phyloP scores from a whole-genome alignment of 1,140 invertebrate genomes.

The Drosophila leontia region DNA sequence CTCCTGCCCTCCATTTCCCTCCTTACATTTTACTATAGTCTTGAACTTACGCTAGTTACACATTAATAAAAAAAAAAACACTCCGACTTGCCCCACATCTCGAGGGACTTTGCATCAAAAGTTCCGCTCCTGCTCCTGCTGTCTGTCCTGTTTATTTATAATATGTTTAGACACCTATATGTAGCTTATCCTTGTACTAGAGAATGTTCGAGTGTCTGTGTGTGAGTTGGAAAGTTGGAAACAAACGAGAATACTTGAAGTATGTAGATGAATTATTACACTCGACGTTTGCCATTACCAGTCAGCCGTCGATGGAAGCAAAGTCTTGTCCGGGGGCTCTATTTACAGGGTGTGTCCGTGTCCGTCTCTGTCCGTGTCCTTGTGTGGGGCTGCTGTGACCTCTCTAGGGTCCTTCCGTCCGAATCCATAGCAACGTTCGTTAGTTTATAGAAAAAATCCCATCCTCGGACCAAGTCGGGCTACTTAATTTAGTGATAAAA shows the following conservation, averaged over 20 bases:
- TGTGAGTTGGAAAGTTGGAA: slow-evolving; percentile 13
- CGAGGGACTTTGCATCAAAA: slow-evolving; percentile 1
- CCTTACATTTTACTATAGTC: slow-evolving; percentile 66
- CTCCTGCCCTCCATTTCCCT: background rate
- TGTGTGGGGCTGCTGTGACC: background rate
- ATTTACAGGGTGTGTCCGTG: slow-evolving; percentile 39
- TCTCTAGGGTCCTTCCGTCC: background rate
- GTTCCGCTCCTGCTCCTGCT: slow-evolving; percentile 1
- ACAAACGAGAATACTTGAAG: background rate
- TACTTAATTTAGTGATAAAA: slow-evolving; percentile 70
- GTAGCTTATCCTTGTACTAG: slow-evolving; percentile 63
- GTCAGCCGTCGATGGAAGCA: slow-evolving; percentile 16
- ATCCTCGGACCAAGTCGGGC: slow-evolving; percentile 15
- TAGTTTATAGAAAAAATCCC: slow-evolving; percentile 39
- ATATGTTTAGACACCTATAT: slow-evolving; percentile 64
- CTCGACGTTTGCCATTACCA: slow-evolving; percentile 1
- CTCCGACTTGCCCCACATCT: background rate
- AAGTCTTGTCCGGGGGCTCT: slow-evolving; percentile 18
- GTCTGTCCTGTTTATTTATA: slow-evolving; percentile 29
- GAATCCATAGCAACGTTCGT: slow-evolving; percentile 3
- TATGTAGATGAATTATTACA: slow-evolving; percentile 29
- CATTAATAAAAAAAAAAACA: slow-evolving; percentile 49
- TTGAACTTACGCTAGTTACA: slow-evolving; percentile 62
- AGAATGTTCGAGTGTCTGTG: slow-evolving; percentile 34
- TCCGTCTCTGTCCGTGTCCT: background rate